These are phyloP conservation scores for Chiloscyllium plagiosum DNA, from an alignment of 2,113 vertebrate genomes.

Conservation along the genomic window DNA sequence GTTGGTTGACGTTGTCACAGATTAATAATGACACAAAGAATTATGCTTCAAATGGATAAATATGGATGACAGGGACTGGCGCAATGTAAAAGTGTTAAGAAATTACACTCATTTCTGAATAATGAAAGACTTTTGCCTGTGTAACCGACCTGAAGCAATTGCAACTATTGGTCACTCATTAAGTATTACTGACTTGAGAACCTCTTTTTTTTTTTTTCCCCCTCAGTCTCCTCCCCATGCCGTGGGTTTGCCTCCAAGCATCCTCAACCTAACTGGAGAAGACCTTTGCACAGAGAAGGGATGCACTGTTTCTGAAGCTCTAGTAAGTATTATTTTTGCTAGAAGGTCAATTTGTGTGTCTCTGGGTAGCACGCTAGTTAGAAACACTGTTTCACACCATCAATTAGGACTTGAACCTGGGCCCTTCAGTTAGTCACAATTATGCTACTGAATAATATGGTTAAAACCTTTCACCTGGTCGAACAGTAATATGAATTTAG, in stretches of 20 bases:
- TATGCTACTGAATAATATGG: background rate
- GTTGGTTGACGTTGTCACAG: background rate
- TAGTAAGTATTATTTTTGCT: background rate
- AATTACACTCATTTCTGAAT: background rate
- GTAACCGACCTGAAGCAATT: background rate
- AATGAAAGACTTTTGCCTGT: background rate
- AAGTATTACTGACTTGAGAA: background rate
- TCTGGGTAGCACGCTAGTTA: background rate
- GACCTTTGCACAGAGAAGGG: slow-evolving; percentile 6
- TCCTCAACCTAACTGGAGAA: slow-evolving; percentile 25
- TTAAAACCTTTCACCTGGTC: background rate
- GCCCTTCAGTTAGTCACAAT: background rate
- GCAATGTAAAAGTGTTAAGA: background rate
- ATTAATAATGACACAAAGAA: background rate
- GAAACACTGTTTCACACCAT: background rate
- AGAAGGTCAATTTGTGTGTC: background rate
- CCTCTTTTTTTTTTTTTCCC: background rate
- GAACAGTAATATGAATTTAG: background rate
- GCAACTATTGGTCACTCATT: background rate
- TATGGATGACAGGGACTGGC: background rate
- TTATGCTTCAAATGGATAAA: background rate
- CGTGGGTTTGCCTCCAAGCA: background rate
- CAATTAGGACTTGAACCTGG: background rate
- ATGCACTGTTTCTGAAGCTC: background rate
- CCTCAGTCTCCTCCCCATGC: slow-evolving; percentile 21